phyloP scores from a whole-genome alignment of 35 echinoderm and acorn worm genomes.

The Anneissia japonica region DNA sequence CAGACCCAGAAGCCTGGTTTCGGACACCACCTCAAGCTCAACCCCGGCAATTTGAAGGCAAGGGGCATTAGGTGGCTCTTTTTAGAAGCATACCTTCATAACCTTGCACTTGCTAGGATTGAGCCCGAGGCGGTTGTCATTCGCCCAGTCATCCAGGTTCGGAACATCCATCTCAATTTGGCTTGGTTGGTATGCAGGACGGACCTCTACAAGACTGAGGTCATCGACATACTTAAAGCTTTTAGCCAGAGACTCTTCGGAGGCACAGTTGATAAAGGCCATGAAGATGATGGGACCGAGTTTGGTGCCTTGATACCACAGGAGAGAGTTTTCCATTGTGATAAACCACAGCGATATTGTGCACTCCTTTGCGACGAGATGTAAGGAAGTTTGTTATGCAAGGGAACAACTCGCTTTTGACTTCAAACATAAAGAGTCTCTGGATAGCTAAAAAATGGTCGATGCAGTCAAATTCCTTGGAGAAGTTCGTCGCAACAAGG shows the following conservation, averaged over 20 bases:
- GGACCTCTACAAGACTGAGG: background rate
- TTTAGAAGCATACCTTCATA: conserved; percentile 24
- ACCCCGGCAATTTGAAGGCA: background rate
- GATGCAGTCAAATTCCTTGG: conserved; percentile 39
- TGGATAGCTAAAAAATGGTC: conserved; percentile 13
- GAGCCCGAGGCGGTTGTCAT: background rate
- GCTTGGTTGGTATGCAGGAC: background rate
- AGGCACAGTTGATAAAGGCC: conserved; percentile 21
- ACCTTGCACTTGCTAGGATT: conserved; percentile 23
- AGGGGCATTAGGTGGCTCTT: background rate
- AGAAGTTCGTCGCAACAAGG: conserved; percentile 43
- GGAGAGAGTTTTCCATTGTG: background rate
- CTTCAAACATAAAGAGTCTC: background rate
- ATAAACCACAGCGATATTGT: background rate
- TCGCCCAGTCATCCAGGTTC: background rate
- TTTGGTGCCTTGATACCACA: conserved; percentile 33
- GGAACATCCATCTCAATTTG: background rate
- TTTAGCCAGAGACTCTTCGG: background rate
- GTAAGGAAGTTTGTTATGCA: conserved; percentile 41
- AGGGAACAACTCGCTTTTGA: background rate
- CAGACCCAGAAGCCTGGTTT: conserved; percentile 33
- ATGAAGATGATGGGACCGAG: conserved; percentile 28
- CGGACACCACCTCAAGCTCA: background rate
- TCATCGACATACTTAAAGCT: no score
- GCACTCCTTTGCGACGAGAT: conserved; percentile 9